Base-by-base conservation (phyloP, 2,888 invertebrate genomes). In the Agrochola macilenta region DNA sequence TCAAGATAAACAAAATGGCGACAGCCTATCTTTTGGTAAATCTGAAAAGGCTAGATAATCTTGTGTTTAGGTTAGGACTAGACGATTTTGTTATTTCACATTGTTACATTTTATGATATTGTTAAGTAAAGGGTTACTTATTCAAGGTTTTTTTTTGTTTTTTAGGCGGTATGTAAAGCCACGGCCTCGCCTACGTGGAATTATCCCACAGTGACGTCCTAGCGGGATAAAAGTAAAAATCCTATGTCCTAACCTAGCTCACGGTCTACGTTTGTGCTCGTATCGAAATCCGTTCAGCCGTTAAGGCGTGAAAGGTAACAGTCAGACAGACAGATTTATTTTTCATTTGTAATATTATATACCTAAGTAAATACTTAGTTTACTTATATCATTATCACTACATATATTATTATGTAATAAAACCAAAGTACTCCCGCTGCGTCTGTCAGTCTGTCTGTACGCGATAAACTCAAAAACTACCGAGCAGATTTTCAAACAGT, bases 1-100 rank as follows among this genome's bases (percentile, higher is more conserved):
- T 74, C 76, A 49, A 63, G 46, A 64, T 61, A 74, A 49, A 61
- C 71, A 70, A 80, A 77, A 72, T 70, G 58, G 23, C n/a, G 63
- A 69, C 68, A 70, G 49, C 49, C 26, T 58, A 73, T 72, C 65
- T 68, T 63, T 77, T 65, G 60, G 52, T 30, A 17, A 76, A 80
- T 71, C 74, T 72, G n/a, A 49, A 81, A 84, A 72, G 52, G 58
- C 30, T 69, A 73, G 66, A 79, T 82, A 77, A 75, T 75, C 52
- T 83, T 74, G 63, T 76, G 46, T 73, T 80, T 68, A 71, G 57
- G 30, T 63, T 9, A 58, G 14, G n/a, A 9, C n/a, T 4, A 39
- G 4, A 57, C 14, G 7, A n/a, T 57, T 57, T 43, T 30, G 14
- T 58, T 66, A 39, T 60, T 49, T 30, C 30, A n/a, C 20, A 5